A percentile compares a stretch with the other conserved stretches of the same genome.
Conservation (phyloP, 2,797 vertebrate genomes). For the Lates japonicus region DNA sequence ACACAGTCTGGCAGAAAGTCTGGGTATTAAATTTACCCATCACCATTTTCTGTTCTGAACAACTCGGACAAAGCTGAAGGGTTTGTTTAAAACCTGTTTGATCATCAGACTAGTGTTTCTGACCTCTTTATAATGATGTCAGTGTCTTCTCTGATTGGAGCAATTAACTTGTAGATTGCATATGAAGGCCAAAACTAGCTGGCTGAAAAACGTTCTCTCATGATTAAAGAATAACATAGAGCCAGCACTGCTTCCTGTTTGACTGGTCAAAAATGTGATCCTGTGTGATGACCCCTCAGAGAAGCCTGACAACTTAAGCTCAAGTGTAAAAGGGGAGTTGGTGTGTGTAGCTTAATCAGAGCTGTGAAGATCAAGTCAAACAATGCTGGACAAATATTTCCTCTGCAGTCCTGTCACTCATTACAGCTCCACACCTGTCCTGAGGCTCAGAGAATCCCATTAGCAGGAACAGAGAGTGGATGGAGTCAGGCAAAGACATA, state of each 20-base stretch:
- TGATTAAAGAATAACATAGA: constrained; percentile 3
- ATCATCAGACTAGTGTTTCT: too few relatives aligned
- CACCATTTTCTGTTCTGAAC: too few relatives aligned
- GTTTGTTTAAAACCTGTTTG: background rate
- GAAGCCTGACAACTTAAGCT: constrained; percentile 3
- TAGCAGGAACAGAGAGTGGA: constrained; percentile 43
- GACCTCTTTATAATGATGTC: background rate
- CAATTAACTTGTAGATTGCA: too few relatives aligned
- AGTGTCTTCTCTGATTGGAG: background rate
- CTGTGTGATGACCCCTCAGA: background rate
- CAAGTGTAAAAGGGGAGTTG: background rate
- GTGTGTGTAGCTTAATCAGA: constrained; percentile 2
- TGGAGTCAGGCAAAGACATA: constrained; percentile 49
- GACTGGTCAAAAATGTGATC: background rate
- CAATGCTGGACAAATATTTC: constrained; percentile 40
- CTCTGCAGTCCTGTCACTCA: constrained; percentile 37
- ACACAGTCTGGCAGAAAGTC: too few relatives aligned
- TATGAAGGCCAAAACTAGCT: too few relatives aligned
- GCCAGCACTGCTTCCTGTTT: background rate
- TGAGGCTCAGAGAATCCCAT: constrained; percentile 46
- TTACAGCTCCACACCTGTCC: constrained; percentile 59
- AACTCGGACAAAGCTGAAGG: background rate
- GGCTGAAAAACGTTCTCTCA: too few relatives aligned
- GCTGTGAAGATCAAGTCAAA: constrained; percentile 19
- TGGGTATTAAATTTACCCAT: too few relatives aligned